phyloP scores from a whole-genome alignment of 2,113 vertebrate species.

The Cichladusa arquata region DNA sequence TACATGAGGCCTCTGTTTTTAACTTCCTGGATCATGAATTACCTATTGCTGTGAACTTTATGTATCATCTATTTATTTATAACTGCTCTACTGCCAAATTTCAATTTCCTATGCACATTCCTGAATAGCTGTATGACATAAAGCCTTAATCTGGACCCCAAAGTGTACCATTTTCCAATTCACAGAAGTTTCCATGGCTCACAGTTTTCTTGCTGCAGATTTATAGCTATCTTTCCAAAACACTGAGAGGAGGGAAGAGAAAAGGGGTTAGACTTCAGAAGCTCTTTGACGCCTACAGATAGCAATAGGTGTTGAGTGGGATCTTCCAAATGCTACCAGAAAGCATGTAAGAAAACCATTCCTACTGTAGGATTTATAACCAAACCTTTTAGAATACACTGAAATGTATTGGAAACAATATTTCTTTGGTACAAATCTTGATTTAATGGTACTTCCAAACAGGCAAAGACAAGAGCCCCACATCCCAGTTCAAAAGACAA shows the following conservation, averaged over 20 bases:
- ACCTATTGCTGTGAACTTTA: background rate
- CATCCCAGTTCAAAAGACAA: background rate
- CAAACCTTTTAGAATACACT: background rate
- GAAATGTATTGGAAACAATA: background rate
- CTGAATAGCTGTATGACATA: background rate
- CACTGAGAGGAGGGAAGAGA: background rate
- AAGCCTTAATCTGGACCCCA: background rate
- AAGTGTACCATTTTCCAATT: background rate
- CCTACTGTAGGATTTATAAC: background rate
- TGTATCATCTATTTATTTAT: background rate
- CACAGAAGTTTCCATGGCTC: background rate
- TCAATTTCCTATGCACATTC: background rate
- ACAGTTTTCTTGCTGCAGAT: background rate
- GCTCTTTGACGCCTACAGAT: background rate
- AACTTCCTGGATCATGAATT: background rate
- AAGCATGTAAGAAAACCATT: background rate
- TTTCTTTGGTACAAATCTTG: background rate
- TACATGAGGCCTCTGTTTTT: background rate
- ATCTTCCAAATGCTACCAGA: background rate
- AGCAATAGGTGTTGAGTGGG: background rate
- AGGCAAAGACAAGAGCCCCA: background rate
- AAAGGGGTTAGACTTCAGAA: constrained; percentile 16
- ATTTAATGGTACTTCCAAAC: background rate
- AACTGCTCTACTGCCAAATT: background rate
- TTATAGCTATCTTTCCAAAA: background rate